Evolutionary conservation across 2,888 invertebrate species (phyloP), one percentile per base, ranked within the genome.

Genomic region (Petrophora chlorosata): DNA sequence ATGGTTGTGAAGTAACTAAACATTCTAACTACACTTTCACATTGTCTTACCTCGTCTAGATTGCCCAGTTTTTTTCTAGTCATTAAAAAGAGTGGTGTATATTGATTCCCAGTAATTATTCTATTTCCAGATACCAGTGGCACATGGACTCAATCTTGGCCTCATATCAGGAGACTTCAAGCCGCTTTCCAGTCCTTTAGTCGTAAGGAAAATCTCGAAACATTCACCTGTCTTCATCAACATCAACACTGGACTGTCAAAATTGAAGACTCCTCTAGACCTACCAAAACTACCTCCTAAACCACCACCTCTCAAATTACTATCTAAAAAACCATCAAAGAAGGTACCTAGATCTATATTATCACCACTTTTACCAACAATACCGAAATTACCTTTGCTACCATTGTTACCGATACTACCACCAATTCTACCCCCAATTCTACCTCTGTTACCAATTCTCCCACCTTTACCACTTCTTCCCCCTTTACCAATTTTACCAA

Each of bases 151-250:
- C 2, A 73, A 78, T 26, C 43, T 77, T 0, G 81, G 78, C 0
- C 65, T 80, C 3, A 65, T 81, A 13, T 62, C 78, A 2, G 76
- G 76, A 8, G 81, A 85, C 25, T 30, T 66, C 7, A 80, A 74
- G 45, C 64, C 63, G 3, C 39, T 59, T 2, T 58, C 65, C 2
- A 74, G 56, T 9, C 82, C 83, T 0, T 14, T 77, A 0, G 29
- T 70, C 23, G 63, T 80, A 35, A 77, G 63, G 46, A 82, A 74
- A 51, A 53, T 61, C 5, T 63, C 67, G 0, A 70, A 67, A 5
- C 70, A 66, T 9, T 63, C 79, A 0, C 83, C 85, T 8, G 63
- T 82, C 0, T 63, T 71, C 42, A 74, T 82, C 9, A 82, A 79
- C 39, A 66, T 78, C 3, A 68, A 72, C 13, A 53, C 75, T 1